Conservation (phyloP, 2,113 vertebrate genomes). For the Amblyopsis rosae region DNA sequence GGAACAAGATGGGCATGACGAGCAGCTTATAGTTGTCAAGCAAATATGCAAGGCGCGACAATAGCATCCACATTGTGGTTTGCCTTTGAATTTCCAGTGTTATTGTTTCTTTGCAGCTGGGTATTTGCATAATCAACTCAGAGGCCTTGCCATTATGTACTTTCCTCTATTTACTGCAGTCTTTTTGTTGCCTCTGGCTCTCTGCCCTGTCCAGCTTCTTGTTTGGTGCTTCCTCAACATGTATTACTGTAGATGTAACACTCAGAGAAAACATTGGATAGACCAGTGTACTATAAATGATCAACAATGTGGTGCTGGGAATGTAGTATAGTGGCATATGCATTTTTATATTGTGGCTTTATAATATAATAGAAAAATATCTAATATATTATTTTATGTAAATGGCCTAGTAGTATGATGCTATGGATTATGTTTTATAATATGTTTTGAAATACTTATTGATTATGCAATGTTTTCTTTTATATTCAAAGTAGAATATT, state of each 20-base stretch:
- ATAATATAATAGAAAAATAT: conserved; percentile 14
- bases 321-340: conserved; percentile 1
- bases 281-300: conserved; percentile 29
- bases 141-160: conserved; percentile 61
- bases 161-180: conserved; percentile 54
- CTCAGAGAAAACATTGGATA: conserved; percentile 19
- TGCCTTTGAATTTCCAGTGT: conserved; percentile 68
- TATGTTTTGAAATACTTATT: too few species aligned
- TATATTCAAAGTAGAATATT: not conserved
- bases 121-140: conserved; percentile 74
- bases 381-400: not conserved
- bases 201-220: conserved; percentile 52
- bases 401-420: too few species aligned
- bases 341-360: conserved; percentile 33
- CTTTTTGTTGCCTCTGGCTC: conserved; percentile 60
- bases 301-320: conserved; percentile 26
- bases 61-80: conserved; percentile 60
- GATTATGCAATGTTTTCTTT: too few species aligned
- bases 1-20: conserved; percentile 61
- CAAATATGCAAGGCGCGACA: conserved; percentile 67
- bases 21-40: conserved; percentile 71
- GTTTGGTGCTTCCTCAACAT: conserved; percentile 33
- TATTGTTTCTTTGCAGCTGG: conserved; percentile 72
- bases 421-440: too few species aligned
- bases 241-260: conserved; percentile 23